Percentiles rank a stretch among this genome's conserved stretches.
Evolutionary conservation across 1,140 invertebrate genomes (phyloP).

Genomic region (Drosophila pseudoananassae): DNA sequence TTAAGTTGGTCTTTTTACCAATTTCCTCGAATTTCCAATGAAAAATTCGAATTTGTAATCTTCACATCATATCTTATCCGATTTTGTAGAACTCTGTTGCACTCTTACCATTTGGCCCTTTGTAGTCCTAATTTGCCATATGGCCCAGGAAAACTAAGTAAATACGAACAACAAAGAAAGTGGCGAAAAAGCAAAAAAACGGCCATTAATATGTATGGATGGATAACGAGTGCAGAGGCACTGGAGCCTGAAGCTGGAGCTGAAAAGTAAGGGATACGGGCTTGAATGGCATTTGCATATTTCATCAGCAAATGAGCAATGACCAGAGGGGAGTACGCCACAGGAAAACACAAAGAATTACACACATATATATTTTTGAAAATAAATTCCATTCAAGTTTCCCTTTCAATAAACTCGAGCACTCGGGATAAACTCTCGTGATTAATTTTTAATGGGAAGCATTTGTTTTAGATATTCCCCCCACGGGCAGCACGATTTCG

Average conservation of each 20-base stretch:
- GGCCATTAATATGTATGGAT: conserved; percentile 24
- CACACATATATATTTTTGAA: background rate
- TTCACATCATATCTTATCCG: conserved; percentile 16
- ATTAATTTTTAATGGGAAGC: conserved; percentile 1
- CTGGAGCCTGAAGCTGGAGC: conserved; percentile 32
- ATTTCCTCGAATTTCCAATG: no score
- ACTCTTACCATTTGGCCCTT: conserved; percentile 3
- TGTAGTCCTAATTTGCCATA: conserved; percentile 26
- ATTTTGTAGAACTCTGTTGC: conserved; percentile 11
- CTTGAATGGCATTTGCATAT: conserved; percentile 36
- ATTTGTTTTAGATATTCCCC: conserved; percentile 27
- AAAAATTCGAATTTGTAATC: background rate
- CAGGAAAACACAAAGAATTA: background rate
- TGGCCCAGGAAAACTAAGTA: conserved; percentile 37
- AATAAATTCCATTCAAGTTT: background rate
- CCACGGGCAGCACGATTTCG: conserved; percentile 41
- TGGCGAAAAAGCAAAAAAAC: conserved; percentile 13
- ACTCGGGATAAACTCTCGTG: conserved; percentile 1
- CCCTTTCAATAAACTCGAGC: background rate
- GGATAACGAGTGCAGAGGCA: conserved; percentile 31
- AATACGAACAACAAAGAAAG: conserved; percentile 34
- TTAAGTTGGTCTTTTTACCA: no score
- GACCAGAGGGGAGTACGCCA: background rate
- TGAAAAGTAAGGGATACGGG: background rate
- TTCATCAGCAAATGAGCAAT: conserved; percentile 37